A percentile compares a stretch with the other conserved stretches of the same genome.
phyloP scores from a whole-genome alignment of 35 echinoderm and acorn worm genomes.

The Amphiura filiformis region DNA sequence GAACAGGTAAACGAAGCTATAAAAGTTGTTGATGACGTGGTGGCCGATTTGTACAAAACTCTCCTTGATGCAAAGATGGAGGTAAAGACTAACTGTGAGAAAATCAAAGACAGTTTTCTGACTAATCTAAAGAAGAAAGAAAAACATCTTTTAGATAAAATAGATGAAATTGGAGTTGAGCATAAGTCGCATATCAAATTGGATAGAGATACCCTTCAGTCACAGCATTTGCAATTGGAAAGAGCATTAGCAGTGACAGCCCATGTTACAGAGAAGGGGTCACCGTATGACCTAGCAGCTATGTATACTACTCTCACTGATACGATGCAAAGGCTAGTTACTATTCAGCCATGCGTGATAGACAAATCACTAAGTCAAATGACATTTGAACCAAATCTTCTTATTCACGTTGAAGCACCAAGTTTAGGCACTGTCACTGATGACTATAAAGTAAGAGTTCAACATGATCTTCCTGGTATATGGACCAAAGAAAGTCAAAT shows the following conservation, averaged over 20 bases:
- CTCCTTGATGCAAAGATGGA: background rate
- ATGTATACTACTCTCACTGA: background rate
- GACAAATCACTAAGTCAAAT: background rate
- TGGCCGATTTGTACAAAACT: background rate
- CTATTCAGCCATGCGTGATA: background rate
- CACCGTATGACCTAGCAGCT: background rate
- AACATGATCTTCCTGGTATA: background rate
- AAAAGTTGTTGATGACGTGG: background rate
- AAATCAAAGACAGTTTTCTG: background rate
- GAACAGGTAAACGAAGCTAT: background rate
- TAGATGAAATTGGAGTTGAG: background rate
- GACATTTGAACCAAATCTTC: no score
- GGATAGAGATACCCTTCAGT: background rate
- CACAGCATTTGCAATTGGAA: background rate
- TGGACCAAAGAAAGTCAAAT: background rate
- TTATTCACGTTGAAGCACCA: no score
- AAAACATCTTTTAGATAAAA: background rate
- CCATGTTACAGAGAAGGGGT: background rate
- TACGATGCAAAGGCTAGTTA: background rate
- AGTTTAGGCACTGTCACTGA: no score
- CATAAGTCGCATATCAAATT: background rate
- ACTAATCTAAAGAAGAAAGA: background rate
- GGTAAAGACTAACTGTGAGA: background rate
- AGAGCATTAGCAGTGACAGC: background rate
- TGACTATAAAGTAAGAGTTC: no score